A percentile compares a stretch with the other conserved stretches of the same genome.
Conservation (phyloP, 2,888 invertebrate species). For the Hirtodrosophila alboralis region DNA sequence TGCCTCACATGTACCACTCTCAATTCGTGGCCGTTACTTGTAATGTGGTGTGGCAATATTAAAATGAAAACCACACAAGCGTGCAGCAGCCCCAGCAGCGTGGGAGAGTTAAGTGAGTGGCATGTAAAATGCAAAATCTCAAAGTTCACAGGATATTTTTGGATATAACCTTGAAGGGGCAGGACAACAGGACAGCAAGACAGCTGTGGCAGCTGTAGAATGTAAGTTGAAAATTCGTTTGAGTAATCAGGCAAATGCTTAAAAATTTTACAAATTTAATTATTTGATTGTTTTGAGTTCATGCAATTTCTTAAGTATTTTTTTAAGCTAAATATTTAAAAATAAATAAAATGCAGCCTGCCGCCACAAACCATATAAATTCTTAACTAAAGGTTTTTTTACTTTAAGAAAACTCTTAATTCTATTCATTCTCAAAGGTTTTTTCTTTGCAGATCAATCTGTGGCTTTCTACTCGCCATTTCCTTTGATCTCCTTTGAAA, state of each 20-base stretch:
- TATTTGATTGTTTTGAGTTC: too few species aligned
- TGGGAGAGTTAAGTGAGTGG: slow-evolving; percentile 35
- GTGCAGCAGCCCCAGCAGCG: slow-evolving; percentile 28
- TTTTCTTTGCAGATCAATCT: slow-evolving; percentile 32
- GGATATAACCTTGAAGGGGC: not conserved
- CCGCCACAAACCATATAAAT: too few species aligned
- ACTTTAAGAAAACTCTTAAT: slow-evolving; percentile 1
- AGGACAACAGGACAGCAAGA: too few species aligned
- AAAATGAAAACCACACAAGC: slow-evolving; percentile 55
- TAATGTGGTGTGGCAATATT: slow-evolving; percentile 54
- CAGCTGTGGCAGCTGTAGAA: not conserved
- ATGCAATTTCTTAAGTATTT: too few species aligned
- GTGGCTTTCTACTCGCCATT: slow-evolving; percentile 31
- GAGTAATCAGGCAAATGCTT: too few species aligned
- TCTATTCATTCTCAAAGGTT: slow-evolving; percentile 1
- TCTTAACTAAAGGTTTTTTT: not conserved
- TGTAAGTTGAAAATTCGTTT: not conserved
- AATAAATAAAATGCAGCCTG: too few species aligned
- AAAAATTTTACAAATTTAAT: too few species aligned
- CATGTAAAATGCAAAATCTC: slow-evolving; percentile 36
- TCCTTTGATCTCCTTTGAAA: slow-evolving; percentile 38
- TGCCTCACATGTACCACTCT: slow-evolving; percentile 14
- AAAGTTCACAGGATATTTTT: slow-evolving; percentile 49
- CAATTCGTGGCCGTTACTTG: slow-evolving; percentile 21
- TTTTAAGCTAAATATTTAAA: too few species aligned